Base-by-base conservation (phyloP, 2,113 vertebrate species). In the Danionella cerebrum region DNA sequence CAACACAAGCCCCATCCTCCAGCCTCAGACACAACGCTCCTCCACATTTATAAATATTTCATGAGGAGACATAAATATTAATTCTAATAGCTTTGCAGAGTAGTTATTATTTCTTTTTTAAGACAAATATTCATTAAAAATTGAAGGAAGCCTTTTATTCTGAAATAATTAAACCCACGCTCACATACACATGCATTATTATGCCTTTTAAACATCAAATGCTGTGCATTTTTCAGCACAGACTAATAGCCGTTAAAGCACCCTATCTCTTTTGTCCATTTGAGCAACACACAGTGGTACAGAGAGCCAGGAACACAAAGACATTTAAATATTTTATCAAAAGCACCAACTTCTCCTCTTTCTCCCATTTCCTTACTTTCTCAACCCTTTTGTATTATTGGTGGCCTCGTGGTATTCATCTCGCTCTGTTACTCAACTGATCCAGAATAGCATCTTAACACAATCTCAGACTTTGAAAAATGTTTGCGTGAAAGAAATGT, bases 71-170 rank as follows among this genome's bases (percentile, higher is more conserved):
- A 94, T 93, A 91, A 94, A 94, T 94, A 93, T 93, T 93, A 92
- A 94, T 93, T 89, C 87, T 93, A 92, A 92, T 92, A 91, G 91
- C 91, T 91, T 88, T 88, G 90, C 89, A 89, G 85, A 84, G 86
- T 87, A 87, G 90, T 93, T 92, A 91, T 92, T 93, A 92, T 92
- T 93, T 92, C 90, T 91, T 72, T 73, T 70, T 76, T 67, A 71
- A 75, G 91, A 91, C 90, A 94, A 94, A 92, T 91, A 91, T 88
- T 88, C 89, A 94, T 94, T 87, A 94, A 94, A 94, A 90, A 93
- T 94, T 93, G 88, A 94, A 84, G 70, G 88, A 76, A 77, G 85
- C 52, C 45, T 76, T 79, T 69, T n/a, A n/a, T 73, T 50, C 67
- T 22, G 14, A 72, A 79, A 70, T 70, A 62, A 72, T 74, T 67